Percentiles rank a stretch among this genome's conserved stretches.
These are phyloP conservation scores for Struthio camelus DNA, from an alignment of 2,113 vertebrate genomes.

Conservation along the genomic window DNA sequence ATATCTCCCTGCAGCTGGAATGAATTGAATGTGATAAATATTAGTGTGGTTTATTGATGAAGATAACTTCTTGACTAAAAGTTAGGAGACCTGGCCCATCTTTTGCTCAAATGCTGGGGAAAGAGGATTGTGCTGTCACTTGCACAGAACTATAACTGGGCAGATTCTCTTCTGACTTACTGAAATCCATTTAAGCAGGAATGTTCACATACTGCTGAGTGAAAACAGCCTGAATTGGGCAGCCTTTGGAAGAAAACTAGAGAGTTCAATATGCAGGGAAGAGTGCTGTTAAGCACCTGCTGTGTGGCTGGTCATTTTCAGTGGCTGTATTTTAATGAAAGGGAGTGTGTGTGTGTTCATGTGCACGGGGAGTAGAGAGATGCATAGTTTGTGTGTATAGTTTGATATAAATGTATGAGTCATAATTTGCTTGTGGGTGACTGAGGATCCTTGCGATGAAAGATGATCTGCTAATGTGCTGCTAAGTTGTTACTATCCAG, in stretches of 20 bases:
- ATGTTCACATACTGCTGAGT: not conserved
- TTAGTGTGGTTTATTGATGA: not conserved
- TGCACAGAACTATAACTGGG: not conserved
- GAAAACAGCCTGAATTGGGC: not conserved
- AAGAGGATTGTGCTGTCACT: not conserved
- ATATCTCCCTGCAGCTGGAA: not conserved
- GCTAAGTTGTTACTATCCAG: constrained; percentile 24
- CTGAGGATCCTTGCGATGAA: not conserved
- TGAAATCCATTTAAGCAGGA: not conserved
- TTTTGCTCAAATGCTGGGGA: not conserved
- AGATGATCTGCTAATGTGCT: not conserved
- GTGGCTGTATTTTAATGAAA: not conserved
- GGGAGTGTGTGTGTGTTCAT: fast-evolving
- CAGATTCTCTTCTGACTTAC: not conserved
- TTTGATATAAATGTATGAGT: not conserved
- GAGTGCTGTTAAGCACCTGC: not conserved
- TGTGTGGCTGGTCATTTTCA: not conserved
- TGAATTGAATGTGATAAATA: not conserved
- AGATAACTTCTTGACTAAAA: not conserved
- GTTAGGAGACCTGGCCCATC: not conserved
- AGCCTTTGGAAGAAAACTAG: not conserved
- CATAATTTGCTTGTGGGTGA: not conserved
- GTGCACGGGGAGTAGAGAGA: not conserved
- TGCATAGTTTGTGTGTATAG: not conserved
- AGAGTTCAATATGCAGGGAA: not conserved